Evolutionary conservation across 1,140 invertebrate species (phyloP).

Genomic region (Battus philenor): DNA sequence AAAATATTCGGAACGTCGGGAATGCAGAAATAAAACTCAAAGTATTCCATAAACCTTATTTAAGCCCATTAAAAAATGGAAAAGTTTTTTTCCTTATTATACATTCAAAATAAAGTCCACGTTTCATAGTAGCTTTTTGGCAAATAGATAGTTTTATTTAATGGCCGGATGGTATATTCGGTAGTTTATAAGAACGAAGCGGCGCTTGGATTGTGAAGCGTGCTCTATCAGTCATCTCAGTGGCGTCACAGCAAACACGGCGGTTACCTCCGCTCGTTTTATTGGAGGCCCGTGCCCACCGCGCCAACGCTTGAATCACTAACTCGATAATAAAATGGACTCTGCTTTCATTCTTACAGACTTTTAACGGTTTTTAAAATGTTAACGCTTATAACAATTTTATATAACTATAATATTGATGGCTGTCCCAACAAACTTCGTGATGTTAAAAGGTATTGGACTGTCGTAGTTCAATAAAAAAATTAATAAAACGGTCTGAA

Average conservation of each 20-base stretch:
- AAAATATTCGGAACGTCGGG: too few relatives aligned
- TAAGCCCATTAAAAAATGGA: too few relatives aligned
- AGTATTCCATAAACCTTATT: too few relatives aligned
- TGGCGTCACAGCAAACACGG: conserved; percentile 56
- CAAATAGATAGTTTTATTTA: conserved; percentile 11
- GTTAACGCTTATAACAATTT: too few relatives aligned
- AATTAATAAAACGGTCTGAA: too few relatives aligned
- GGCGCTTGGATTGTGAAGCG: conserved; percentile 30
- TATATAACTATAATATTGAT: too few relatives aligned
- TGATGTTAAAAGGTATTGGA: too few relatives aligned
- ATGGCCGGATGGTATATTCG: conserved; percentile 6
- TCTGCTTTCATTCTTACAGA: conserved; percentile 25
- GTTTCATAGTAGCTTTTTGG: not conserved
- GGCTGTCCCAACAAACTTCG: too few relatives aligned
- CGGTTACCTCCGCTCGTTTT: conserved; percentile 62
- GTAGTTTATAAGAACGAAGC: conserved; percentile 29
- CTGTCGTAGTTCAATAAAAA: too few relatives aligned
- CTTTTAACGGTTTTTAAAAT: not conserved
- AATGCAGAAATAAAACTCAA: too few relatives aligned
- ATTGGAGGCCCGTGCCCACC: conserved; percentile 49
- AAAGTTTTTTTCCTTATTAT: too few relatives aligned
- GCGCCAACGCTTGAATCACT: conserved; percentile 30
- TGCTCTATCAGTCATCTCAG: conserved; percentile 66
- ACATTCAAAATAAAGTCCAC: too few relatives aligned
- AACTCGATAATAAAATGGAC: conserved; percentile 50